Evolutionary conservation across 2,888 invertebrate species (phyloP).

Genomic region (Ectobius pallidus): DNA sequence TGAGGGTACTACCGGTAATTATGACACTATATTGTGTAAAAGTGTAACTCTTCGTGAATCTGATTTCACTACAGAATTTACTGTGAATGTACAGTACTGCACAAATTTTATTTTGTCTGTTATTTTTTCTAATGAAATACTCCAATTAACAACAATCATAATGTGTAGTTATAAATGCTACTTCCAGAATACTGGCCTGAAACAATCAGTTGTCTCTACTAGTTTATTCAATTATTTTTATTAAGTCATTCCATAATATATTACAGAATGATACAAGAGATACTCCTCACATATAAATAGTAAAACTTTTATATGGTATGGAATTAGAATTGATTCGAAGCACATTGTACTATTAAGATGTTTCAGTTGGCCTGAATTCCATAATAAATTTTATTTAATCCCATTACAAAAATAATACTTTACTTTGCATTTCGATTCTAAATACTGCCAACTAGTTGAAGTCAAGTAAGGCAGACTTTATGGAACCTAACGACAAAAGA

Average conservation of each 20-base stretch:
- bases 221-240: conserved; percentile 29
- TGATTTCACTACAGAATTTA: too few species aligned
- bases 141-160: too few species aligned
- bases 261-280: conserved; percentile 31
- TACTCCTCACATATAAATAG: conserved; percentile 26
- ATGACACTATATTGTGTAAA: too few species aligned
- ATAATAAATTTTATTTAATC: conserved; percentile 1
- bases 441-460: background rate
- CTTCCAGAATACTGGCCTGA: conserved; percentile 15
- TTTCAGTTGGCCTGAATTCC: conserved; percentile 8
- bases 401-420: conserved; percentile 15
- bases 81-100: too few species aligned
- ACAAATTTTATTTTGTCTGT: too few species aligned
- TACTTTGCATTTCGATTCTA: conserved; percentile 10
- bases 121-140: too few species aligned
- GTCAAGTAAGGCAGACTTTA: conserved; percentile 13
- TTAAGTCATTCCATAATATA: conserved; percentile 37
- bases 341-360: conserved; percentile 17
- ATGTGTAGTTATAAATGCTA: too few species aligned
- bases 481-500: conserved; percentile 29
- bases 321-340: conserved; percentile 21
- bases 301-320: conserved; percentile 10
- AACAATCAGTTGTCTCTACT: conserved; percentile 31
- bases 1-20: too few species aligned
- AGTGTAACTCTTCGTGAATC: too few species aligned